Evolutionary conservation across 2,113 vertebrate species (phyloP).

Genomic region (Herpetotheres cachinnans): DNA sequence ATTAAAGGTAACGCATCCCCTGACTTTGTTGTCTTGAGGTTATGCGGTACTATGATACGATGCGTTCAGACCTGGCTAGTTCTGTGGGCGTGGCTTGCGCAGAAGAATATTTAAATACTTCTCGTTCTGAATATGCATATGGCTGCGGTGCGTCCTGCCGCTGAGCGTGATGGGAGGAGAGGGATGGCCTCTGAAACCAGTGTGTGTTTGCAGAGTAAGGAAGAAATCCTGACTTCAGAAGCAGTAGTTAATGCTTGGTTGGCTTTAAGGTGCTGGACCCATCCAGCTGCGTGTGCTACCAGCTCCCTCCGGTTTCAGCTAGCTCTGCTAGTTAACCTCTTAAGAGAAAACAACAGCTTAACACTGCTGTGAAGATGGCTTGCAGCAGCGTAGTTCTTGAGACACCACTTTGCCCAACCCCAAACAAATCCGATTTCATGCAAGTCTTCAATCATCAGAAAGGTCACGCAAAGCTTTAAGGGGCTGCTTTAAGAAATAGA

Average conservation of each 20-base stretch:
- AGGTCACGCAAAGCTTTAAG: not conserved
- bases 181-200: not conserved
- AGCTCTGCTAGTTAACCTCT: not conserved
- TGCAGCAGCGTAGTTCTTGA: not conserved
- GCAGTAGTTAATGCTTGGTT: not conserved
- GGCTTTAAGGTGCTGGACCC: not conserved
- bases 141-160: not conserved
- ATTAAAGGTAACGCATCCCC: constrained; percentile 83
- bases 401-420: not conserved
- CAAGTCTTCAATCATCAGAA: not conserved
- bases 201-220: not conserved
- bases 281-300: too few species aligned
- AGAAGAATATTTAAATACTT: not conserved
- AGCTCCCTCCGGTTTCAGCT: not conserved
- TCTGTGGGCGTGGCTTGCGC: not conserved
- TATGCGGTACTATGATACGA: rapidly evolving
- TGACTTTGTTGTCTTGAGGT: not conserved
- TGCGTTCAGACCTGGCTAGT: not conserved
- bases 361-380: not conserved
- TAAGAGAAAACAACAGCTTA: not conserved
- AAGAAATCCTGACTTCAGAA: not conserved
- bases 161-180: not conserved
- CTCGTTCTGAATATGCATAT: rapidly evolving
- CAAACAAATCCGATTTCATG: not conserved
- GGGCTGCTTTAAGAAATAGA: not conserved